phyloP scores from a whole-genome alignment of 2,888 invertebrate genomes.

The Metacarcinus magister region DNA sequence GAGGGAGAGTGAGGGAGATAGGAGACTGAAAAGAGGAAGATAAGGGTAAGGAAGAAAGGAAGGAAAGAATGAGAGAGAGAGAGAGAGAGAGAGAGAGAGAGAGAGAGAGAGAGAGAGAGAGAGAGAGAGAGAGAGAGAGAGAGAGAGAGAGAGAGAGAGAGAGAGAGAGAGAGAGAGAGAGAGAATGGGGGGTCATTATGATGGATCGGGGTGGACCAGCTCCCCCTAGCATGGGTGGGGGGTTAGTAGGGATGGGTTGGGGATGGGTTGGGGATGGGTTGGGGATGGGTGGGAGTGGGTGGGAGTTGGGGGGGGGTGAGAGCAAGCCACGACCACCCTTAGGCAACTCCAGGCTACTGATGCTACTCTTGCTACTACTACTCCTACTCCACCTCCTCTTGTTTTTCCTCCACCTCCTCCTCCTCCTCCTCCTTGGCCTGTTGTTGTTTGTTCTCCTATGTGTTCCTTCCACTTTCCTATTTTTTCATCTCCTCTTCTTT shows the following conservation, averaged over 20 bases:
- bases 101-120: neutral
- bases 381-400: neutral
- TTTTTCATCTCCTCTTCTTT: neutral
- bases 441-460: neutral
- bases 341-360: conserved; percentile 1
- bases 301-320: neutral
- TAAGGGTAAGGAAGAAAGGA: neutral
- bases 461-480: neutral
- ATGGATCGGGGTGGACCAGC: neutral
- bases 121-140: neutral
- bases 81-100: neutral
- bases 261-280: too few relatives aligned
- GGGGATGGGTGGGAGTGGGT: too few relatives aligned
- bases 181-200: neutral
- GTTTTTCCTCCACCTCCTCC: neutral
- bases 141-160: neutral
- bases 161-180: conserved; percentile 28
- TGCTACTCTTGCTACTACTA: neutral
- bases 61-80: neutral
- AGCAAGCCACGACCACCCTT: neutral
- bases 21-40: neutral
- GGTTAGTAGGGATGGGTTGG: neutral
- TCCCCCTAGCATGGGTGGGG: neutral
- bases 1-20: neutral
- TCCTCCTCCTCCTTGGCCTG: neutral